Base-by-base conservation (phyloP, 2,888 invertebrate genomes). In the Chalcis sispes region DNA sequence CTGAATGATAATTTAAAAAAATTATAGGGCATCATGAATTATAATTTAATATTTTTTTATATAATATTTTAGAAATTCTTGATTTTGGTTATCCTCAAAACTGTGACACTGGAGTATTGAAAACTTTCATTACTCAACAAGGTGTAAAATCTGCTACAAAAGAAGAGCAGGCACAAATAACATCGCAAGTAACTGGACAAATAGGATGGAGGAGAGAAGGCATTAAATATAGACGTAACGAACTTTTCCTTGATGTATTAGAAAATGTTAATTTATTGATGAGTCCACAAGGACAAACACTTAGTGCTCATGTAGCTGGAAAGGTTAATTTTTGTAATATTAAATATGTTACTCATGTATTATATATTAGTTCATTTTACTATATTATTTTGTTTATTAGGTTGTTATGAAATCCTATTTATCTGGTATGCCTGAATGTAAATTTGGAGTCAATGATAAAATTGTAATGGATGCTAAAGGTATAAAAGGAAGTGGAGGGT, bases 71-170 rank as follows among this genome's bases (percentile, higher is more conserved):
- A 97, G 99, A 99, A 92, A 98, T 99, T 86, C 91, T 99, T 80
- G 99, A 99, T 89, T 99, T 99, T 91, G 99, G 99, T 0, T 99
- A 99, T 89, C 99, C 99, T 0, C 99, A 99, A 90, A 99, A 99
- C 89, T 99, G 99, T 0, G 99, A 99, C 88, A 98, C 99, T 0
- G 99, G 99, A 18, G 98, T 99, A 15, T 90, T 99, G 84, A 99
- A 99, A 90, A 99, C 98, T 0, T 99, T 99, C 88, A 99, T 99
- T 84, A 99, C 99, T 15, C 99, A 99, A 88, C 98, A 99, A 90
- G 99, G 99, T 77, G 97, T 99, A 69, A 98, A 98, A 89, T 98
- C 98, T 2, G 96, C 99, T 82, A 98, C 98, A 23, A 99, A 99
- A 89, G 99, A 99, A 87, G 99, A 99, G 89, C 99, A 99, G 89